Evolutionary conservation across 2,888 invertebrate species (phyloP).

Genomic region (Tupiocoris notatus): DNA sequence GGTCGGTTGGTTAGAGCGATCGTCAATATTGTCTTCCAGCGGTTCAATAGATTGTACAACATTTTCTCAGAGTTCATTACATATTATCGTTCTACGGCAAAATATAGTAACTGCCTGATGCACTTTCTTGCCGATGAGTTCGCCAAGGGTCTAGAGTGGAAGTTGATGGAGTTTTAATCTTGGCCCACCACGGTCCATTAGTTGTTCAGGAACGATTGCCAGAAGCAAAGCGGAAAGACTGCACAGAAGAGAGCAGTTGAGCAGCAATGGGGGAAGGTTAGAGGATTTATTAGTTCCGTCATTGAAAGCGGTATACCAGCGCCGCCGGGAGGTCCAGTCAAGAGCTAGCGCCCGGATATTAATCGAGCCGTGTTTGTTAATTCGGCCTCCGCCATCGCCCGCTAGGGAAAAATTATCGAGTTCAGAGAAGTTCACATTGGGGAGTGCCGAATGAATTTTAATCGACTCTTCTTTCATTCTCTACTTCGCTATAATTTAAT

Average conservation of each 20-base stretch:
- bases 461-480: no score
- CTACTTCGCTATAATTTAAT: no score
- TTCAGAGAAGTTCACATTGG: neutral
- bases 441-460: no score
- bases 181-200: conserved; percentile 15
- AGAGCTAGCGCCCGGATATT: no score
- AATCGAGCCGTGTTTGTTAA: conserved; percentile 29
- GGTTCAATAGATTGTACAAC: no score
- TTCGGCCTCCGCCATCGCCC: neutral
- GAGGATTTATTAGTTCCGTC: conserved; percentile 27
- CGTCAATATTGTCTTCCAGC: no score
- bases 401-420: neutral
- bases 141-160: neutral
- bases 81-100: no score
- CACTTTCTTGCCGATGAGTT: neutral
- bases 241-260: no score
- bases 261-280: neutral
- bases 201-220: neutral
- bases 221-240: neutral
- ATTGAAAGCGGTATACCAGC: conserved; percentile 19
- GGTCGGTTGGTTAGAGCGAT: no score
- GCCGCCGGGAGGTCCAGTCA: neutral
- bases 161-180: conserved; percentile 23
- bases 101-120: no score
- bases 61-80: no score